Conservation (phyloP, 2,888 invertebrate species). For the Patella pellucida region DNA sequence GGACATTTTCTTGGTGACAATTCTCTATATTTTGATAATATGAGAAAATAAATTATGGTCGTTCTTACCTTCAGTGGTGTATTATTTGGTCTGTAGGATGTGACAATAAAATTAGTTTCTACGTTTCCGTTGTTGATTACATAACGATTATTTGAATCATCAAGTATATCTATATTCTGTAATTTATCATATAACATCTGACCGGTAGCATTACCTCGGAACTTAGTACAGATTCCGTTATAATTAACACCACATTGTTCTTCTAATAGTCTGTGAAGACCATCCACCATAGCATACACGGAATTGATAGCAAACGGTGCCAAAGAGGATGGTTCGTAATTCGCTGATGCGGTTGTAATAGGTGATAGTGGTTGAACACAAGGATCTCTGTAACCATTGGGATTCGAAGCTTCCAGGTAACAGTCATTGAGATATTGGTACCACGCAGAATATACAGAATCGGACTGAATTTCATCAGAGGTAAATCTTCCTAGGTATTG, state of each 20-base stretch:
- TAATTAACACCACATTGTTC: constrained; percentile 51
- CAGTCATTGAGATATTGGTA: constrained; percentile 57
- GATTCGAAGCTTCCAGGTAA: constrained; percentile 47
- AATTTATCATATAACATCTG: constrained; percentile 17
- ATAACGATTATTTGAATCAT: constrained; percentile 29
- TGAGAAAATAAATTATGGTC: too few relatives aligned
- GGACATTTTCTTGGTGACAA: too few relatives aligned
- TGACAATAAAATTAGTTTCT: constrained; percentile 39
- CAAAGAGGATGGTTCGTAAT: constrained; percentile 36
- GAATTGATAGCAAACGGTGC: constrained; percentile 53
- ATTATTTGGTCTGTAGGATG: constrained; percentile 32
- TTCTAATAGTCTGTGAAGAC: constrained; percentile 61
- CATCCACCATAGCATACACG: constrained; percentile 64
- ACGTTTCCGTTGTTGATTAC: constrained; percentile 49
- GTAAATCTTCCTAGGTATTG: constrained; percentile 41
- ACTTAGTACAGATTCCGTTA: constrained; percentile 21
- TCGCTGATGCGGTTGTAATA: constrained; percentile 33
- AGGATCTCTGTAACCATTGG: constrained; percentile 38
- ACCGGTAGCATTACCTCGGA: constrained; percentile 18
- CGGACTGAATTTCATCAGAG: constrained; percentile 42
- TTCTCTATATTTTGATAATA: too few relatives aligned
- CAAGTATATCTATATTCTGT: constrained; percentile 28
- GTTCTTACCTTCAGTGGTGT: too few relatives aligned
- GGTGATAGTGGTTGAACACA: constrained; percentile 29
- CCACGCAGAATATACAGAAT: constrained; percentile 49